A percentile compares a stretch with the other conserved stretches of the same genome.
phyloP scores from a whole-genome alignment of 2,888 invertebrate species.

The Saturnia pavonia region DNA sequence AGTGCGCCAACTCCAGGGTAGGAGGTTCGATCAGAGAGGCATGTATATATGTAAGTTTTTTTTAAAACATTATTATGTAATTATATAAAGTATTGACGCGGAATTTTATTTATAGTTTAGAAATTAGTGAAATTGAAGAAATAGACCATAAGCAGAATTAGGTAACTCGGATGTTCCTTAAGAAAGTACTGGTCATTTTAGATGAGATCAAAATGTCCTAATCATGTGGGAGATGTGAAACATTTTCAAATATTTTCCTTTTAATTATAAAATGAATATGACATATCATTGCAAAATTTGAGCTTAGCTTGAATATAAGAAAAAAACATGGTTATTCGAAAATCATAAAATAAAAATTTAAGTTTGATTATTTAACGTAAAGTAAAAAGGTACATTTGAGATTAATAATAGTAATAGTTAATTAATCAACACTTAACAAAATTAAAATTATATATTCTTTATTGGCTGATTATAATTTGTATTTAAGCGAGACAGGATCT shows the following conservation, averaged over 20 bases:
- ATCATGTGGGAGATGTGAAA: no score
- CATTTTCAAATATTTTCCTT: no score
- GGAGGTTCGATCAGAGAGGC: constrained; percentile 11
- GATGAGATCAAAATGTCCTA: background rate
- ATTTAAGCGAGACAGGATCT: background rate
- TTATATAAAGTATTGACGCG: background rate
- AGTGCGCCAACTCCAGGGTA: constrained; percentile 3
- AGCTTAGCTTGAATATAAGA: no score
- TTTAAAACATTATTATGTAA: constrained; percentile 7
- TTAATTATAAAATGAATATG: no score
- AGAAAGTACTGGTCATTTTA: background rate
- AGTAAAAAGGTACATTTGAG: no score
- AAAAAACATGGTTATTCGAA: no score
- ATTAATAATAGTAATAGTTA: no score
- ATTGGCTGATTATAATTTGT: background rate
- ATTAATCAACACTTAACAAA: no score
- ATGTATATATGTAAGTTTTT: constrained; percentile 11
- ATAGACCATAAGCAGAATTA: background rate
- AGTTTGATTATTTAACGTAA: no score
- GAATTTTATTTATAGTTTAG: background rate
- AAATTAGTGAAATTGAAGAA: background rate
- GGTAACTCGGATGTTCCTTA: background rate
- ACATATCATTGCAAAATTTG: no score
- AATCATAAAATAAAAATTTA: no score
- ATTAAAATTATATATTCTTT: background rate